Conservation (phyloP, 2,888 invertebrate species). For the Tenodera sinensis region DNA sequence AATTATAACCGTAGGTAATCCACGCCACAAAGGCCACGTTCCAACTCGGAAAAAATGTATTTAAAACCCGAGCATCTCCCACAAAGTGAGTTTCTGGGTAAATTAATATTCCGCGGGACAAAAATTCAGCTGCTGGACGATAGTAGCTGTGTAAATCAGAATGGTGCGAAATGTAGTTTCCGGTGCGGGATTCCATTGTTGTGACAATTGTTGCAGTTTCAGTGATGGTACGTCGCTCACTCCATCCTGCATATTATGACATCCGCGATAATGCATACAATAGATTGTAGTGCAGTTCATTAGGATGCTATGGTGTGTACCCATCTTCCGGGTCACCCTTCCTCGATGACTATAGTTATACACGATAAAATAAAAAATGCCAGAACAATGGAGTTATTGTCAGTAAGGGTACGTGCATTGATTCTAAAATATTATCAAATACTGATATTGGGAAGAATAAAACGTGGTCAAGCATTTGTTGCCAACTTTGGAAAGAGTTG, state of each 20-base stretch:
- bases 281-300: neutral
- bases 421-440: too few relatives aligned
- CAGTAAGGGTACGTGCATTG: too few relatives aligned
- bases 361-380: neutral
- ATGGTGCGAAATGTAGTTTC: neutral
- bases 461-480: too few relatives aligned
- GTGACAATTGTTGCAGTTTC: neutral
- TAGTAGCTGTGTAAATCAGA: neutral
- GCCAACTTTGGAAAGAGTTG: too few relatives aligned
- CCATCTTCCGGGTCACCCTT: neutral
- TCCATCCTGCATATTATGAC: neutral
- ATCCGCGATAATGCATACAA: neutral
- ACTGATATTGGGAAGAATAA: too few relatives aligned
- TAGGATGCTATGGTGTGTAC: neutral
- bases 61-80: neutral
- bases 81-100: neutral
- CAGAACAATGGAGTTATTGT: too few relatives aligned
- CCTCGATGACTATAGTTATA: neutral
- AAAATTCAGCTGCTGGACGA: neutral
- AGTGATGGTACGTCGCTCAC: neutral
- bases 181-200: neutral
- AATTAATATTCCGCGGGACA: neutral
- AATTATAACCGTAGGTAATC: neutral
- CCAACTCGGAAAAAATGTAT: neutral
- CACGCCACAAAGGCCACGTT: neutral